A percentile compares a stretch with the other conserved stretches of the same genome.
Evolutionary conservation across 2,888 invertebrate genomes (phyloP).

Genomic region (Sepioteuthis lessoniana): DNA sequence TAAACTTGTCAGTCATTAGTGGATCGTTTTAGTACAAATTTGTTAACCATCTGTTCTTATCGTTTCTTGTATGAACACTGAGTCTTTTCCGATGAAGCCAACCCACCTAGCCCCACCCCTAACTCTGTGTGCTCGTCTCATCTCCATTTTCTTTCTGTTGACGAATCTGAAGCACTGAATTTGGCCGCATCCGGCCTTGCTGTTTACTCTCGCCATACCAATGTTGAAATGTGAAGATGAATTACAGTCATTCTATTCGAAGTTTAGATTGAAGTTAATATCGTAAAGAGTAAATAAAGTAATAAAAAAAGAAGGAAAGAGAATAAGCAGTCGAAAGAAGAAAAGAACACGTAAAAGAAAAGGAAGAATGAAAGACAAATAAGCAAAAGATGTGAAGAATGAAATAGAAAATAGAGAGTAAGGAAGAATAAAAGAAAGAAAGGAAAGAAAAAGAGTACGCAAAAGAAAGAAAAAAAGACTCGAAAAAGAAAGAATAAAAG

Average conservation of each 20-base stretch:
- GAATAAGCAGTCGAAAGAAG: no score
- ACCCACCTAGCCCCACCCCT: neutral
- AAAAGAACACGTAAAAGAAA: no score
- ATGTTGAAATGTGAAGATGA: neutral
- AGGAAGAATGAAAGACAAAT: no score
- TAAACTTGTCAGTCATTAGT: neutral
- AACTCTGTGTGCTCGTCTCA: neutral
- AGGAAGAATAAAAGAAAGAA: no score
- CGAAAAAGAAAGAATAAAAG: no score
- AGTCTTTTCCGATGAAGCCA: neutral
- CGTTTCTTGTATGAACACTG: neutral
- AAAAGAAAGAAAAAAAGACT: no score
- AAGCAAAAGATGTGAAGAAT: no score
- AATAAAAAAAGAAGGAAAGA: no score
- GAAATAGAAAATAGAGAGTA: no score
- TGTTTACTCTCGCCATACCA: neutral
- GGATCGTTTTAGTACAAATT: neutral
- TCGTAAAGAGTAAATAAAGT: neutral
- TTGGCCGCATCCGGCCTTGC: neutral
- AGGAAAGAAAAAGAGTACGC: no score
- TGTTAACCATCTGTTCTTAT: neutral
- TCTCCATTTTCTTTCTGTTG: neutral
- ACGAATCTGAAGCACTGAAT: neutral
- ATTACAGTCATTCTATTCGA: neutral
- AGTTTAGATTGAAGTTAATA: neutral